Evolutionary conservation across 2,797 vertebrate genomes (phyloP).

Genomic region (Cygnus olor): DNA sequence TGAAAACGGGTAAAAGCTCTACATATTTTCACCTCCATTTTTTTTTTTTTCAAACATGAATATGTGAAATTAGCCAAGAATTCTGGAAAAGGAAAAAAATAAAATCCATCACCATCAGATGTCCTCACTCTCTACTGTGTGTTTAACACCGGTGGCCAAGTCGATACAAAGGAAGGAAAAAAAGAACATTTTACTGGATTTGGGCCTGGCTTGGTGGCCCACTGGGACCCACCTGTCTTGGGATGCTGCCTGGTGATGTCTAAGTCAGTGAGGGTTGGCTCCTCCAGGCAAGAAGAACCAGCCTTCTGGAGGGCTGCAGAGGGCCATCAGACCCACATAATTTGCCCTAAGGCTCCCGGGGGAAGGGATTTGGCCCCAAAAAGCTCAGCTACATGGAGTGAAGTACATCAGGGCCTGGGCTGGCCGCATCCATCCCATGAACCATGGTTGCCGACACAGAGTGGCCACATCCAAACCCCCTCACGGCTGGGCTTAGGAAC

Average conservation of each 20-base stretch:
- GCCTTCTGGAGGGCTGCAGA: neutral
- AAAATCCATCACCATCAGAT: neutral
- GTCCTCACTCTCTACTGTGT: neutral
- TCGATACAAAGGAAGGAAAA: neutral
- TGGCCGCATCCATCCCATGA: neutral
- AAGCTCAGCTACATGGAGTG: neutral
- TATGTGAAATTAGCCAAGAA: neutral
- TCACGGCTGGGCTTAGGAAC: neutral
- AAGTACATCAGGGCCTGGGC: neutral
- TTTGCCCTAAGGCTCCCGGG: neutral
- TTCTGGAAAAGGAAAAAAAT: neutral
- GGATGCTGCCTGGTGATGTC: neutral
- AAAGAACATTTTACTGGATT: accelerated
- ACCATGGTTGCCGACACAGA: neutral
- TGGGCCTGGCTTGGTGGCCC: neutral
- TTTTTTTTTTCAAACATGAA: accelerated
- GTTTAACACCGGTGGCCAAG: neutral
- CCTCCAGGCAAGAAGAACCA: neutral
- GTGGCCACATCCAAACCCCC: neutral
- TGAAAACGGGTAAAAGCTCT: accelerated
- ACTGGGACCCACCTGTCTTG: neutral
- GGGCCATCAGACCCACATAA: neutral
- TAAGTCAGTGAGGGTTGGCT: neutral
- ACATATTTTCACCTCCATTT: neutral
- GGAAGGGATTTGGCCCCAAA: neutral